These are phyloP conservation scores for Petrocephalus microphthalmus DNA, from an alignment of 2,113 vertebrate genomes.

Conservation along the genomic window DNA sequence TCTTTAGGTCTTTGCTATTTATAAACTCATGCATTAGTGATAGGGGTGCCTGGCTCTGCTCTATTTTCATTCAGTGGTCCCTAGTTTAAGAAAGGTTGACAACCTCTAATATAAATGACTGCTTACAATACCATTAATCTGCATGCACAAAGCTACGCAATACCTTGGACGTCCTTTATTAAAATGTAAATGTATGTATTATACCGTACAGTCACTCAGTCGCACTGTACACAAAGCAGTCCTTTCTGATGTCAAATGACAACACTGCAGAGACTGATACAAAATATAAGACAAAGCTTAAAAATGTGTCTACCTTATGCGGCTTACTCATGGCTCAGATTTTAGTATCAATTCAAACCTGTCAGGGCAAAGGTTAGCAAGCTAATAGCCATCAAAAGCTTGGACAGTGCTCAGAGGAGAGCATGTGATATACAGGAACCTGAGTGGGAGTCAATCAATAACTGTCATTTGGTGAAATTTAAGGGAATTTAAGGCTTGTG, in stretches of 20 bases:
- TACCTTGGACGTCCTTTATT: background rate
- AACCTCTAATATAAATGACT: background rate
- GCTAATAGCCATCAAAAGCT: conserved; percentile 9
- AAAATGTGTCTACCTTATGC: conserved; percentile 6
- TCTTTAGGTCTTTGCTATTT: background rate
- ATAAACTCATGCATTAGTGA: background rate
- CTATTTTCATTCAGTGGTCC: background rate
- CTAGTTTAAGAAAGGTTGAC: background rate
- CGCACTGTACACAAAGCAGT: background rate
- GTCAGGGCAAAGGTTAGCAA: background rate
- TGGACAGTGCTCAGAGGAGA: background rate
- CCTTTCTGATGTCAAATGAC: background rate
- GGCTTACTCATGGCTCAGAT: background rate
- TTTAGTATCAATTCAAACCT: background rate
- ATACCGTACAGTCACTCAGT: background rate
- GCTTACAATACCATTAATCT: background rate
- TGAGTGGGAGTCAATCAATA: conserved; percentile 38
- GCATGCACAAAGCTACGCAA: background rate
- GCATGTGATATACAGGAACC: conserved; percentile 34
- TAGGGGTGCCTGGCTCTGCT: background rate
- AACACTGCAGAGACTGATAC: background rate
- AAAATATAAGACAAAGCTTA: background rate
- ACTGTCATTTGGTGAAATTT: conserved; percentile 43
- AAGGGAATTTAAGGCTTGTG: conserved; percentile 40
- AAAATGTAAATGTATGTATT: background rate